A percentile compares a stretch with the other conserved stretches of the same genome.
Evolutionary conservation across 2,797 vertebrate species (phyloP).

Genomic region (Macrochelys suwanniensis): DNA sequence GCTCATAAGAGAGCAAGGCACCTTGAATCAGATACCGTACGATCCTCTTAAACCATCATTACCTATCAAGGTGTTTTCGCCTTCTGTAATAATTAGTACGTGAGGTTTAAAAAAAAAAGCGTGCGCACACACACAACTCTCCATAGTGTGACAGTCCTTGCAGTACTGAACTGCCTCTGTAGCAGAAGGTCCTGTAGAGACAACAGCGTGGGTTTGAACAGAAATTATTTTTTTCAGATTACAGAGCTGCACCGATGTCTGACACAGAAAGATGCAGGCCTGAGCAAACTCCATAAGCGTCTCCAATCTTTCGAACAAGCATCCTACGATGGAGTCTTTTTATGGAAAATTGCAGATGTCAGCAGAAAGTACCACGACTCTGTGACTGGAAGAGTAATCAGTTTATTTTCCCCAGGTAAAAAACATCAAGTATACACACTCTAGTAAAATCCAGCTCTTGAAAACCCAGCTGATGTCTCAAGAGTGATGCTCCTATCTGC

Average conservation of each 20-base stretch:
- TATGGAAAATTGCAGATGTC: slow-evolving; percentile 88
- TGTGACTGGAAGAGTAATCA: slow-evolving; percentile 80
- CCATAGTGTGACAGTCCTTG: neutral
- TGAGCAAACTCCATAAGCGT: slow-evolving; percentile 83
- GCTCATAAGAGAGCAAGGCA: neutral
- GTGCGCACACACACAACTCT: too few species aligned
- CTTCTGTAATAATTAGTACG: neutral
- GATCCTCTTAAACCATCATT: neutral
- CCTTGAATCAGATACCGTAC: neutral
- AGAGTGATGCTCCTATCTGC: rapidly evolving
- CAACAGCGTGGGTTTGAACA: neutral
- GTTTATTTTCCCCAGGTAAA: slow-evolving; percentile 88
- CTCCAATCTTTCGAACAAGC: slow-evolving; percentile 83
- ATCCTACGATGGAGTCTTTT: slow-evolving; percentile 86
- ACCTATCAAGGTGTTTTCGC: neutral
- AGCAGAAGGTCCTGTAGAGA: neutral
- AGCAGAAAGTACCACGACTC: slow-evolving; percentile 85
- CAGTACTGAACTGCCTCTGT: neutral
- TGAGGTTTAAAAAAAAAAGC: neutral
- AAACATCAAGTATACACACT: rapidly evolving
- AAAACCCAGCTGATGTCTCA: neutral
- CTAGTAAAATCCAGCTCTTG: neutral
- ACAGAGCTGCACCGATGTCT: slow-evolving; percentile 83
- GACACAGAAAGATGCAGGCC: slow-evolving; percentile 82
- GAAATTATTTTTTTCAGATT: slow-evolving; percentile 71